Percentiles rank a stretch among this genome's conserved stretches.
Evolutionary conservation across 2,888 invertebrate genomes (phyloP).

Genomic region (Nudaria mundana): DNA sequence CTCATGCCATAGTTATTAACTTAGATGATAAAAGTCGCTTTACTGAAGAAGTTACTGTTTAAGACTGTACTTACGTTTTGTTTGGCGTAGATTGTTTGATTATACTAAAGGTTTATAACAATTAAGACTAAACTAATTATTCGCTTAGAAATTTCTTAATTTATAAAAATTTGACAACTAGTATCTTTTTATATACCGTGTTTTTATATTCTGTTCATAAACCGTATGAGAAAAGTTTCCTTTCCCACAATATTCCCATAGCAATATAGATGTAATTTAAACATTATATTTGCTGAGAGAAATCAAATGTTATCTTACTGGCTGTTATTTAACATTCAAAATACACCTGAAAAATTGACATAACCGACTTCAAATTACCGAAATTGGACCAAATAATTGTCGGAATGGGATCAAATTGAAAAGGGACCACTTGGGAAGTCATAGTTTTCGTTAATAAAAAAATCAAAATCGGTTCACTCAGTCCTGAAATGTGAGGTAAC

Average conservation of each 20-base stretch:
- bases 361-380: too few species aligned
- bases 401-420: too few species aligned
- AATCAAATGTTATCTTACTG: not conserved
- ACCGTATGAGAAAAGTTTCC: not conserved
- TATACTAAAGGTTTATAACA: conserved; percentile 12
- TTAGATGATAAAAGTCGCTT: conserved; percentile 90
- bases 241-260: not conserved
- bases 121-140: not conserved
- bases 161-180: too few species aligned
- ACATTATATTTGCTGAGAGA: not conserved
- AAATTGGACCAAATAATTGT: too few species aligned
- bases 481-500: too few species aligned
- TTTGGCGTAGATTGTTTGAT: conserved; percentile 12
- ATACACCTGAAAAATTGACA: too few species aligned
- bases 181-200: too few species aligned
- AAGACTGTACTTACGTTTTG: conserved; percentile 54
- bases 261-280: not conserved
- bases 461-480: too few species aligned
- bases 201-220: not conserved
- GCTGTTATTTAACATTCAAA: too few species aligned
- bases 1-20: conserved; percentile 90
- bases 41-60: conserved; percentile 91
- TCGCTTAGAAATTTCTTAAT: not conserved
- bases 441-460: too few species aligned
- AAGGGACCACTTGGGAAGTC: too few species aligned